phyloP scores from a whole-genome alignment of 2,797 vertebrate species.

The Crenichthys baileyi region DNA sequence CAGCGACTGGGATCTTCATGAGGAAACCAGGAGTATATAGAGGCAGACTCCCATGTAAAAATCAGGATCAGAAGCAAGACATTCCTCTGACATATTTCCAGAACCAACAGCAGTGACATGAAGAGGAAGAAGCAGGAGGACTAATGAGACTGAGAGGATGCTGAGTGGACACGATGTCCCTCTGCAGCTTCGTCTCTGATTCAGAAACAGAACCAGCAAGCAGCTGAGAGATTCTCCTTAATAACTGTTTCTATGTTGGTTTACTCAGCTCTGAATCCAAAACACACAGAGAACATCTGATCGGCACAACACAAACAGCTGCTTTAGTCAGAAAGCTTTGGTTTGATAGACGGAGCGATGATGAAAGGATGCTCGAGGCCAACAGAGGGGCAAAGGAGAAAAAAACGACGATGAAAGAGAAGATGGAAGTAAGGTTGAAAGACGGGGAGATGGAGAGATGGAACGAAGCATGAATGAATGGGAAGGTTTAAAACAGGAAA shows the following conservation, averaged over 20 bases:
- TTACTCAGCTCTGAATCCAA: too few relatives aligned
- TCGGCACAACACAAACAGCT: neutral
- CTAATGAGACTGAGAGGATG: neutral
- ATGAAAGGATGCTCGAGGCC: neutral
- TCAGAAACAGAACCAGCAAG: slow-evolving; percentile 2
- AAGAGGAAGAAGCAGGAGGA: neutral
- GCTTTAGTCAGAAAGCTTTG: neutral
- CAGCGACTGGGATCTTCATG: neutral
- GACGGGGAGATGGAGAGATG: neutral
- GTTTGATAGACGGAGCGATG: neutral
- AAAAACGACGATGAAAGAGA: neutral
- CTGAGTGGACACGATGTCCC: neutral
- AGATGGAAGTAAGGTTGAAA: neutral
- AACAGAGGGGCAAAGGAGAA: neutral
- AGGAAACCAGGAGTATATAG: neutral
- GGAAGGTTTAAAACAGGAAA: neutral
- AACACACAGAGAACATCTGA: too few relatives aligned
- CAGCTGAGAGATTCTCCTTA: neutral
- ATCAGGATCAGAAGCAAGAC: neutral
- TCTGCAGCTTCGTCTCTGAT: neutral
- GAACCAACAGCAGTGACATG: neutral
- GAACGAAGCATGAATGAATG: neutral
- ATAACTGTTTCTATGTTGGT: neutral
- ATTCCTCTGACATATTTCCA: neutral
- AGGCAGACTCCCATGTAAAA: neutral